Conservation (phyloP, 1,140 invertebrate genomes). For the Aleiodes sp. region DNA sequence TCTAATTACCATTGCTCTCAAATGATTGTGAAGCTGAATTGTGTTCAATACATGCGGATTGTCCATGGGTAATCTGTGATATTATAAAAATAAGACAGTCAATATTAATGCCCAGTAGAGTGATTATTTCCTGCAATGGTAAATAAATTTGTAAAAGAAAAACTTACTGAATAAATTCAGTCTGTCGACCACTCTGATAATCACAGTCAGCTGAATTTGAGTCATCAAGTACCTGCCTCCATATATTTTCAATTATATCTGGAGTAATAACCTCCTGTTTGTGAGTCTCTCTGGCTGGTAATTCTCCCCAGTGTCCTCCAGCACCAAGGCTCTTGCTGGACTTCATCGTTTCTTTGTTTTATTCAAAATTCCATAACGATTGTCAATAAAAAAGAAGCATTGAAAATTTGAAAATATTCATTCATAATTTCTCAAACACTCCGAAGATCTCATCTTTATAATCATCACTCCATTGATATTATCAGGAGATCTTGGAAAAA, state of each 20-base stretch:
- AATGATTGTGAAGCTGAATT: conserved; percentile 56
- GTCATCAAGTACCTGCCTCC: conserved; percentile 62
- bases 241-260: conserved; percentile 63
- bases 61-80: conserved; percentile 54
- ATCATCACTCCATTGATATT: neutral
- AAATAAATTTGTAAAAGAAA: conserved; percentile 1
- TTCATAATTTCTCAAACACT: neutral
- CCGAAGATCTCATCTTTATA: neutral
- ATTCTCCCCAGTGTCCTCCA: conserved; percentile 58
- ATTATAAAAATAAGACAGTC: neutral
- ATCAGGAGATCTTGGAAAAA: neutral
- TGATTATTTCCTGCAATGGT: neutral
- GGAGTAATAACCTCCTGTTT: conserved; percentile 63
- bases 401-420: neutral
- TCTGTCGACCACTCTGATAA: conserved; percentile 55
- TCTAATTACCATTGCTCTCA: conserved; percentile 55
- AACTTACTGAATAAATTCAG: conserved; percentile 58
- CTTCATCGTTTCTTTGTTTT: conserved; percentile 50
- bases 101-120: neutral
- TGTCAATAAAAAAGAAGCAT: neutral
- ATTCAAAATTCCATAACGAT: too few relatives aligned
- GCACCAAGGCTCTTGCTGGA: conserved; percentile 48
- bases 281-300: conserved; percentile 55
- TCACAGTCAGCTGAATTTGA: conserved; percentile 55
- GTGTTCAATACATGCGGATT: conserved; percentile 61